These are phyloP conservation scores for Pteruthius melanotis DNA, from an alignment of 2,113 vertebrate species.

Conservation along the genomic window DNA sequence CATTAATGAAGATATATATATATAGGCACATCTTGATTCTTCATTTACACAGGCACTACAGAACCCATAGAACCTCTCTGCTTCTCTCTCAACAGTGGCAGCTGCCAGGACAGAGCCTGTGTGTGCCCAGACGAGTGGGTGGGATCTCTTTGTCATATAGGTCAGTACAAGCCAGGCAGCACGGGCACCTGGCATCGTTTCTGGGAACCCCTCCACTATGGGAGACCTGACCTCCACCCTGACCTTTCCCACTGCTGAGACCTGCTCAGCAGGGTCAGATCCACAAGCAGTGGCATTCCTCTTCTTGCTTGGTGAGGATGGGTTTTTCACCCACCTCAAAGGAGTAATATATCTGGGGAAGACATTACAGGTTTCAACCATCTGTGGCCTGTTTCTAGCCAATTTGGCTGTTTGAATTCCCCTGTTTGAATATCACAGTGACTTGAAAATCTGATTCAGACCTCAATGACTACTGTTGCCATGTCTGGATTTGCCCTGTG, in stretches of 20 bases:
- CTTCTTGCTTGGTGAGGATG: fast-evolving
- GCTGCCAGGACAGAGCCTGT: constrained; percentile 2
- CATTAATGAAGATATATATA: not conserved
- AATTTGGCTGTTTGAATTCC: not conserved
- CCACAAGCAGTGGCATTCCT: fast-evolving
- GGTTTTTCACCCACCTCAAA: not conserved
- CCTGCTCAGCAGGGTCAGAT: not conserved
- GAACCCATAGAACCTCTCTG: not conserved
- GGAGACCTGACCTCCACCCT: not conserved
- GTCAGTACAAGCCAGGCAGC: not conserved
- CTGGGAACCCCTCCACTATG: not conserved
- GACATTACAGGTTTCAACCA: not conserved
- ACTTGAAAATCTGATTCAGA: not conserved
- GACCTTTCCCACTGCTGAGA: not conserved
- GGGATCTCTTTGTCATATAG: not conserved
- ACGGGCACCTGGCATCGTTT: not conserved
- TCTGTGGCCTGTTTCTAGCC: not conserved
- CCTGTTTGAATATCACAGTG: not conserved
- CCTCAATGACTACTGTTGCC: not conserved
- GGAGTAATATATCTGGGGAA: not conserved
- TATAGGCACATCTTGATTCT: not conserved
- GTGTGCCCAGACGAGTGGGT: constrained; percentile 49
- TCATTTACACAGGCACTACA: not conserved
- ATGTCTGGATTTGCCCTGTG: not conserved
- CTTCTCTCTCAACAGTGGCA: constrained; percentile 39